Percentiles rank a stretch among this genome's conserved stretches.
phyloP scores from a whole-genome alignment of 2,113 vertebrate species.

The Perccottus glenii region DNA sequence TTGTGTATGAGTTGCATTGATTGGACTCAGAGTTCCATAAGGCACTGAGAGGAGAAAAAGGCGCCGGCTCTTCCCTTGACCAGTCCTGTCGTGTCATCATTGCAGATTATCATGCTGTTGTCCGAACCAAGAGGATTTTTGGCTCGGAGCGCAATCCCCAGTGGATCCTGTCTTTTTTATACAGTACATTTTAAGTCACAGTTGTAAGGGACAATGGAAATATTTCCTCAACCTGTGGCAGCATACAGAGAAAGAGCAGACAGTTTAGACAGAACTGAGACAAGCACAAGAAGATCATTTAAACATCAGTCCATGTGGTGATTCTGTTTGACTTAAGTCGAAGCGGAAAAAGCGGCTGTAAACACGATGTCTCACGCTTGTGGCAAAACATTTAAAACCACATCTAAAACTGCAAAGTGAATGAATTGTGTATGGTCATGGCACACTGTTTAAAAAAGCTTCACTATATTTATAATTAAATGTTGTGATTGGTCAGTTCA shows the following conservation, averaged over 20 bases:
- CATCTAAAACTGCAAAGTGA: conserved; percentile 23
- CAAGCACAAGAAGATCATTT: not conserved
- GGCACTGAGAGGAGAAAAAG: conserved; percentile 95
- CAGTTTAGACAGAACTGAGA: not conserved
- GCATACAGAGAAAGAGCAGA: conserved; percentile 47
- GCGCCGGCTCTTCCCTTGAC: conserved; percentile 85
- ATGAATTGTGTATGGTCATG: conserved; percentile 1
- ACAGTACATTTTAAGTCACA: conserved; percentile 83
- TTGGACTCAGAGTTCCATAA: conserved; percentile 97
- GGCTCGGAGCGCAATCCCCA: conserved; percentile 75
- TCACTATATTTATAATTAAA: not conserved
- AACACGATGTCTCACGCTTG: conserved; percentile 16
- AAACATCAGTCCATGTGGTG: not conserved
- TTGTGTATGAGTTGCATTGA: conserved; percentile 95
- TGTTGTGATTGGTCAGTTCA: not conserved
- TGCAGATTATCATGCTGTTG: conserved; percentile 85
- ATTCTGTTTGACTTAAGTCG: not conserved
- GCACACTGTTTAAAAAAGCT: too few species aligned
- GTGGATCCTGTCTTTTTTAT: conserved; percentile 81
- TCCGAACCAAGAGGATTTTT: conserved; percentile 78
- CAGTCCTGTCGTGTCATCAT: conserved; percentile 91
- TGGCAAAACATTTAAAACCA: conserved; percentile 6
- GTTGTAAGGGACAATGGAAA: conserved; percentile 66
- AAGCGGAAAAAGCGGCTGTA: conserved; percentile 1
- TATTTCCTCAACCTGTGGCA: conserved; percentile 58